Conservation (phyloP, 2,113 vertebrate genomes). For the Pterocles burchelli region DNA sequence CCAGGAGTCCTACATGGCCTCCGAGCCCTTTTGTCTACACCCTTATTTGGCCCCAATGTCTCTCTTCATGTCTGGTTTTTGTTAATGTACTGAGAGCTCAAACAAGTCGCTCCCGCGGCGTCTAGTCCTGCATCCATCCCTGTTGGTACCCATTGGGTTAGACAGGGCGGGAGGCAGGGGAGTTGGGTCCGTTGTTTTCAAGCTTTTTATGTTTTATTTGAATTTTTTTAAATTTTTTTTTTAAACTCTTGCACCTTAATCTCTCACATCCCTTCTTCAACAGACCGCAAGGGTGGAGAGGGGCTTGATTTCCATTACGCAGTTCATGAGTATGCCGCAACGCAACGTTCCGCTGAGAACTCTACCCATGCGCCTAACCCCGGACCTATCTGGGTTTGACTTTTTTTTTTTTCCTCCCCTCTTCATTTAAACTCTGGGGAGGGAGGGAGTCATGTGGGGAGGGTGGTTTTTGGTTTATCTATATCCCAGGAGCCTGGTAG, state of each 20-base stretch:
- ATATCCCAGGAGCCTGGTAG: conserved; percentile 59
- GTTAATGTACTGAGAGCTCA: not conserved
- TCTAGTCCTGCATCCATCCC: not conserved
- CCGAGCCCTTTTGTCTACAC: not conserved
- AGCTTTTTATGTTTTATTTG: conserved; percentile 24
- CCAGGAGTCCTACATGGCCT: not conserved
- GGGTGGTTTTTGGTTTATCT: not conserved
- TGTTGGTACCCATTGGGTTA: not conserved
- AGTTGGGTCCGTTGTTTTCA: not conserved
- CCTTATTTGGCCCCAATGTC: not conserved
- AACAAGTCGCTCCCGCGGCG: not conserved
- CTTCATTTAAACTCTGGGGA: conserved; percentile 1
- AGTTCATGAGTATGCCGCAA: not conserved
- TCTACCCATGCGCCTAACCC: not conserved
- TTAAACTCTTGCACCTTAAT: conserved; percentile 69
- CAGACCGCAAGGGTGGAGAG: conserved; percentile 3
- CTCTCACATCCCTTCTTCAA: conserved; percentile 47
- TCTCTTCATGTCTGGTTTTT: conserved; percentile 42
- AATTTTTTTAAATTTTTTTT: not conserved
- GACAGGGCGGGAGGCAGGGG: not conserved
- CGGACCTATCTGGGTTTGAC: not conserved
- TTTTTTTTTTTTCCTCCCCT: not conserved
- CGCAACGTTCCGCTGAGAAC: not conserved
- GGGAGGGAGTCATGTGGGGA: not conserved
- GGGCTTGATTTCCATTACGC: conserved; percentile 5